These are phyloP conservation scores for Anhinga rufa DNA, from an alignment of 2,113 vertebrate species.

Conservation along the genomic window DNA sequence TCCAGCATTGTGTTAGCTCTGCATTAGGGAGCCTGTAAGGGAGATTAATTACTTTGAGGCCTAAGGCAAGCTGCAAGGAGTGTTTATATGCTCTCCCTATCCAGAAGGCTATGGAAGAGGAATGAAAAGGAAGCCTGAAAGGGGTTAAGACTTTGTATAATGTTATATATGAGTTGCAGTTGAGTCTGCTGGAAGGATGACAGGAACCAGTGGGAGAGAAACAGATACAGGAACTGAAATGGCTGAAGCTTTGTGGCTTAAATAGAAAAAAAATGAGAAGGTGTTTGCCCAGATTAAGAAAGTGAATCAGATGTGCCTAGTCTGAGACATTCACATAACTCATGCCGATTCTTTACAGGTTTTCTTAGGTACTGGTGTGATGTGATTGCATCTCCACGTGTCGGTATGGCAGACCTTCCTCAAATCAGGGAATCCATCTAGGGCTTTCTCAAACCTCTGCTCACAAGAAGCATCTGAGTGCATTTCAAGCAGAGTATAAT, in stretches of 20 bases:
- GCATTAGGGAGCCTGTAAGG: not conserved
- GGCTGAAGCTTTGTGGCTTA: slow-evolving; percentile 35
- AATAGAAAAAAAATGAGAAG: slow-evolving; percentile 37
- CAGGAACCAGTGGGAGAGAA: slow-evolving; percentile 39
- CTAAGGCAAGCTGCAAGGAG: not conserved
- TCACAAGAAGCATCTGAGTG: not conserved
- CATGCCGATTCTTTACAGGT: not conserved
- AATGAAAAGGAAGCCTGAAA: not conserved
- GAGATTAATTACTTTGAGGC: not conserved
- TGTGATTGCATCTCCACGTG: not conserved
- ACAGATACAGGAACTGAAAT: slow-evolving; percentile 19
- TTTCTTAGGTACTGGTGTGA: not conserved
- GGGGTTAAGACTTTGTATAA: not conserved
- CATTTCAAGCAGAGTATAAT: not conserved
- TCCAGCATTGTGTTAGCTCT: not conserved
- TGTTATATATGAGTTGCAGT: not conserved
- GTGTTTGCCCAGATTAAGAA: slow-evolving; percentile 30
- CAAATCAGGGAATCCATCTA: not conserved
- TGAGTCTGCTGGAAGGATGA: slow-evolving; percentile 9
- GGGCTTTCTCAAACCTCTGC: not conserved
- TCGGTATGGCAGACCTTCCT: not conserved
- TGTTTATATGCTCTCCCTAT: not conserved
- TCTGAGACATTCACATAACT: not conserved
- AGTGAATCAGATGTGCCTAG: not conserved
- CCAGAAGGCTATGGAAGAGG: not conserved